Evolutionary conservation across 2,797 vertebrate species (phyloP), one percentile per base, ranked within the genome.

Genomic region (Microctenopoma steveboyesi): DNA sequence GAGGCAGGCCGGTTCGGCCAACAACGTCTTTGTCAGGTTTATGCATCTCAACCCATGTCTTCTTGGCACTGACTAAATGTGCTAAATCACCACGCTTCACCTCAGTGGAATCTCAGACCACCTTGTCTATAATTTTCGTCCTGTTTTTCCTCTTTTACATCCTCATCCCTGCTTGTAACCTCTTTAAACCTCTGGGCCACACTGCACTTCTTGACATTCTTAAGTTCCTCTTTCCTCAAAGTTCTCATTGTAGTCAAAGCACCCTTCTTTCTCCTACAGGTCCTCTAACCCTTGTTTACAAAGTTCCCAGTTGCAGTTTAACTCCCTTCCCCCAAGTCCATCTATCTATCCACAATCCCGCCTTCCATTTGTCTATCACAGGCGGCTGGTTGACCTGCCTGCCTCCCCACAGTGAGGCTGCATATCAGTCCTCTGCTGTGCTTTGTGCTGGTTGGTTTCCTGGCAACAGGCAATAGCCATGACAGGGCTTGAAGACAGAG

Each of bases 311-410:
- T 56, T 58, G 43, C 67, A 65, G 53, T 69, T 59, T 45, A 27
- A 48, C 51, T n/a, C 69, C 69, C 70, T 22, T 4, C 63, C 60
- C 30, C 48, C 15, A 10, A 56, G 3, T 72, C 56, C 39, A 51
- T 67, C 65, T 53, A 50, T 70, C 59, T 45, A 78, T 74, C 52
- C 58, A 79, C 67, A 73, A 47, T 83, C 70, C 76, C 69, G 69
- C 15, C 53, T 78, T 74, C 74, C 63, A 46, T 68, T 84, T 72
- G 88, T 86, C 89, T 66, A 88, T 88, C 90, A 77, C 82, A 90
- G 88, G 92, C 70, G 83, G 82, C 86, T 85, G 89, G 90, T 91
- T 81, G 83, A 93, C 92, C 92, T 72, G 88, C 73, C 91, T 89
- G 85, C 89, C 88, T 89, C 87, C 86, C 85, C 75, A 76, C 85